These are phyloP conservation scores for Thomomys bottae DNA, from an alignment of 2,113 vertebrate species.

Conservation along the genomic window DNA sequence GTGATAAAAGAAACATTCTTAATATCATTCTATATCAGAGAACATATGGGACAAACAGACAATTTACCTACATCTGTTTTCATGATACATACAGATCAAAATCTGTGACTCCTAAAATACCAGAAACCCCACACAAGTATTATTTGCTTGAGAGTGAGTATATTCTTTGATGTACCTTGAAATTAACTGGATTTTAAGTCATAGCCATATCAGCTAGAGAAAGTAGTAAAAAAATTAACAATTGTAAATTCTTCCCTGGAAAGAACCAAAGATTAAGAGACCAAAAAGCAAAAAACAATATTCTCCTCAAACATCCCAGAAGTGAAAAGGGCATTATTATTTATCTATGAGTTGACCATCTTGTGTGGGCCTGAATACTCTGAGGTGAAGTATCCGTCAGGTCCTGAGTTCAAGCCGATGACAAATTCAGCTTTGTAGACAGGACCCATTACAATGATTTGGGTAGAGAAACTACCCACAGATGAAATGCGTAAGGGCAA, in stretches of 20 bases:
- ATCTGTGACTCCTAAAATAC: neutral
- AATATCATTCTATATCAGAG: neutral
- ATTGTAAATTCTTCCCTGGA: neutral
- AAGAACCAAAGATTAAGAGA: constrained; percentile 3
- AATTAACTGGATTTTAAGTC: constrained; percentile 34
- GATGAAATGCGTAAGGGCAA: neutral
- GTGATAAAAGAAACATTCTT: constrained; percentile 6
- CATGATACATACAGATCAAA: constrained; percentile 3
- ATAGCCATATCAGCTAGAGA: neutral
- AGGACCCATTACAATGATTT: neutral
- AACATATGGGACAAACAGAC: neutral
- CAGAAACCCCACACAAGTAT: neutral
- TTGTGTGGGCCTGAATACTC: neutral
- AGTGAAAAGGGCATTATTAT: neutral
- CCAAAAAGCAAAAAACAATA: neutral
- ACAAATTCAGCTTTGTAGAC: neutral
- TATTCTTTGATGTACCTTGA: neutral
- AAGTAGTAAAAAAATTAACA: constrained; percentile 42
- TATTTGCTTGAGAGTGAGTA: neutral
- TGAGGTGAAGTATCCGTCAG: too few species aligned
- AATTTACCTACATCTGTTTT: neutral
- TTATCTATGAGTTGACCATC: neutral
- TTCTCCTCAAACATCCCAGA: neutral
- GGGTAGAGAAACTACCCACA: neutral
- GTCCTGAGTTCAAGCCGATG: neutral